Percentiles rank a stretch among this genome's conserved stretches.
Conservation (phyloP, 2,113 vertebrate species). For the Xiphorhynchus elegans region DNA sequence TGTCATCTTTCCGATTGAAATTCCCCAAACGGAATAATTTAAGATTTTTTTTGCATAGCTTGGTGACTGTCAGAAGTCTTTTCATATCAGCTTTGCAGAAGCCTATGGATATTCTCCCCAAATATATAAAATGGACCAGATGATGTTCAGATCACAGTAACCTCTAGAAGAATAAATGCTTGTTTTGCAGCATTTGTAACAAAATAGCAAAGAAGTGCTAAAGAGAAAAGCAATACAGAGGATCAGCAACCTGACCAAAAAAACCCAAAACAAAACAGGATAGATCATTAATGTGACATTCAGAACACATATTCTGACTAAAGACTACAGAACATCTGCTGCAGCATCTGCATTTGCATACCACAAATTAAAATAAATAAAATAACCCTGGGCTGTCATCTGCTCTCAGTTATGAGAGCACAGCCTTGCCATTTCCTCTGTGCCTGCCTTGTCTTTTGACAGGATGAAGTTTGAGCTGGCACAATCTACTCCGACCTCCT, state of each 20-base stretch:
- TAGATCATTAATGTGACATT: neutral
- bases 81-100: neutral
- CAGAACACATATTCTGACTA: neutral
- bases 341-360: constrained; percentile 14
- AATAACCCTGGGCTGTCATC: neutral
- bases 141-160: neutral
- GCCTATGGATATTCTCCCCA: neutral
- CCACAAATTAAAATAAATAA: neutral
- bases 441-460: neutral
- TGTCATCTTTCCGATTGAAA: constrained; percentile 40
- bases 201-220: neutral
- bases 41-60: neutral
- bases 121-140: neutral
- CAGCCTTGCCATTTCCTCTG: neutral
- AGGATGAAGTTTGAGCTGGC: neutral
- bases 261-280: neutral
- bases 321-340: neutral
- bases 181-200: neutral
- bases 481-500: neutral
- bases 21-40: neutral
- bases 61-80: neutral
- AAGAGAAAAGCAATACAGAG: neutral
- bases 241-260: neutral
- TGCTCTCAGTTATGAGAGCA: neutral
- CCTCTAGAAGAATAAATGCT: neutral